phyloP scores from a whole-genome alignment of 2,888 invertebrate species.

The Caenorhabditis zanzibari region DNA sequence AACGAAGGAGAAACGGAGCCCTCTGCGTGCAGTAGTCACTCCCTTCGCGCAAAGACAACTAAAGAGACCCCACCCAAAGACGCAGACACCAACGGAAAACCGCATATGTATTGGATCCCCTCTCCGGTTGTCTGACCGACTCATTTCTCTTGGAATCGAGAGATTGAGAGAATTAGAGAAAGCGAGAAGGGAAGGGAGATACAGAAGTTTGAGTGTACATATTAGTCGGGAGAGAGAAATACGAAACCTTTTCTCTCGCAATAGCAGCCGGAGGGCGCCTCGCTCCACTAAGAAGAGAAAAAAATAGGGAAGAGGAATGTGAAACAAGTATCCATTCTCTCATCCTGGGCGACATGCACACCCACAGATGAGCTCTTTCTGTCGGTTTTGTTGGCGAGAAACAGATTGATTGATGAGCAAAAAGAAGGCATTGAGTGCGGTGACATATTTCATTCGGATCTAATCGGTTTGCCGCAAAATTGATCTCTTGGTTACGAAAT shows the following conservation, averaged over 20 bases:
- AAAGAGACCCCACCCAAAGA: constrained; percentile 17
- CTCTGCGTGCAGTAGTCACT: constrained; percentile 49
- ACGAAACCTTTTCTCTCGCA: constrained; percentile 46
- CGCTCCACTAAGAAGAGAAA: constrained; percentile 32
- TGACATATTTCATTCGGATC: constrained; percentile 17
- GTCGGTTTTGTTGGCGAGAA: constrained; percentile 47
- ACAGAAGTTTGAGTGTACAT: constrained; percentile 42
- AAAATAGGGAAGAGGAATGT: constrained; percentile 48
- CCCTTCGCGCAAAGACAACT: constrained; percentile 29
- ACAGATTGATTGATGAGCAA: constrained; percentile 56
- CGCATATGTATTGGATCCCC: constrained; percentile 62
- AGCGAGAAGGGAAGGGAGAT: constrained; percentile 21
- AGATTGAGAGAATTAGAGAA: constrained; percentile 18
- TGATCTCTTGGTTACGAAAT: constrained; percentile 28
- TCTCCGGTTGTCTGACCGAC: constrained; percentile 45
- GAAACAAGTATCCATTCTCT: constrained; percentile 57
- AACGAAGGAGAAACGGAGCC: constrained; percentile 34
- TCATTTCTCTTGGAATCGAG: constrained; percentile 16
- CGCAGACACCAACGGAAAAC: constrained; percentile 58
- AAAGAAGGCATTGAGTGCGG: not conserved
- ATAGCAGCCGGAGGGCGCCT: constrained; percentile 15
- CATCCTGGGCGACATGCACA: constrained; percentile 33
- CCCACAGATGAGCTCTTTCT: constrained; percentile 48
- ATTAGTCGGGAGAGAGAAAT: constrained; percentile 50
- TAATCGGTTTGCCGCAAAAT: constrained; percentile 34